Percentiles rank a stretch among this genome's conserved stretches.
Conservation (phyloP, 2,113 vertebrate species). For the Gasterosteus aculeatus region DNA sequence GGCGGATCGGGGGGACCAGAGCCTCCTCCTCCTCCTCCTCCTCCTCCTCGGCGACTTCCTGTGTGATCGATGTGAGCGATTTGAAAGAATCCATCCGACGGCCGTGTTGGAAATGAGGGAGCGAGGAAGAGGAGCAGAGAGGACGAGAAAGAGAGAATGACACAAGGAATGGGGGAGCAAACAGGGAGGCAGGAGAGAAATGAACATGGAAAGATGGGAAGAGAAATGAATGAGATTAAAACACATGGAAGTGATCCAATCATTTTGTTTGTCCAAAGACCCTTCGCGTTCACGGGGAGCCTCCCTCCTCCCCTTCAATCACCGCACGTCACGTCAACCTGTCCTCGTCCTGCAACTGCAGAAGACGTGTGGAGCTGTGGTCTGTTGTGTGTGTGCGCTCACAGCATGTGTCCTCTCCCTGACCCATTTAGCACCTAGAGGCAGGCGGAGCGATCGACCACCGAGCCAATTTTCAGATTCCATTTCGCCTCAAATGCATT, state of each 20-base stretch:
- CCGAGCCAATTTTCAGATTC: conserved; percentile 58
- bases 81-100: conserved; percentile 49
- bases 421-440: conserved; percentile 33
- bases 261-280: not conserved
- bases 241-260: not conserved
- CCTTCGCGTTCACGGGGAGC: not conserved
- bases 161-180: not conserved
- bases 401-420: conserved; percentile 5
- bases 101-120: conserved; percentile 21
- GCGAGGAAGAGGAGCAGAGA: not conserved
- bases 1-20: conserved; percentile 18
- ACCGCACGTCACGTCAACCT: conserved; percentile 20
- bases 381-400: conserved; percentile 22
- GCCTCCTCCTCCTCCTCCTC: not conserved
- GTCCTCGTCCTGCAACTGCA: conserved; percentile 16
- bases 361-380: conserved; percentile 14
- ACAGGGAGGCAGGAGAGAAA: not conserved
- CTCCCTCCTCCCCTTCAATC: not conserved
- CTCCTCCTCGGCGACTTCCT: not conserved
- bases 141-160: conserved; percentile 38
- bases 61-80: conserved; percentile 12
- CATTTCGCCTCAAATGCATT: conserved; percentile 53
- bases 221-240: not conserved
- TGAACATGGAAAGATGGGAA: not conserved
- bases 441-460: conserved; percentile 20